Evolutionary conservation across 2,797 vertebrate genomes (phyloP).

Genomic region (Spea hammondii): DNA sequence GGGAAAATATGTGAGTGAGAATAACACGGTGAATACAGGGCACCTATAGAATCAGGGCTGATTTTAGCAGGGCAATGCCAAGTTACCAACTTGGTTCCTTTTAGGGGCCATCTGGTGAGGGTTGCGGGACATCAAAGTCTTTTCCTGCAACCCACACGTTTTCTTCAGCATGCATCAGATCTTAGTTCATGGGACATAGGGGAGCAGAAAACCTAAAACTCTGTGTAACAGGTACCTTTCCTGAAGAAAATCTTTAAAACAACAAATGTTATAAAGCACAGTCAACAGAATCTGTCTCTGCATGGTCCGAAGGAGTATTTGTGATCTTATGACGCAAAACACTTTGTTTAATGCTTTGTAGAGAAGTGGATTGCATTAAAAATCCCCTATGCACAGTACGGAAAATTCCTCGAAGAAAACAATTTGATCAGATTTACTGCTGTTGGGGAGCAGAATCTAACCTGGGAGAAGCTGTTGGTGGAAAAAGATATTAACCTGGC

Average conservation of each 20-base stretch:
- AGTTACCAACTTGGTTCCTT: background rate
- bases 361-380: slow-evolving; percentile 63
- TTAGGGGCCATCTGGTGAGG: background rate
- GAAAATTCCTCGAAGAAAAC: slow-evolving; percentile 63
- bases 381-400: slow-evolving; percentile 67
- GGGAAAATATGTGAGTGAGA: too few relatives aligned
- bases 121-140: too few relatives aligned
- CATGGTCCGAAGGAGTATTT: background rate
- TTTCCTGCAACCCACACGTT: too few relatives aligned
- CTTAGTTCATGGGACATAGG: too few relatives aligned
- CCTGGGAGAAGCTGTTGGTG: slow-evolving; percentile 63
- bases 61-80: background rate
- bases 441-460: slow-evolving; percentile 61
- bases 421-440: slow-evolving; percentile 68
- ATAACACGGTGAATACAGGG: too few relatives aligned
- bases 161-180: too few relatives aligned
- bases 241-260: too few relatives aligned
- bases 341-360: slow-evolving; percentile 47
- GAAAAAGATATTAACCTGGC: slow-evolving; percentile 69
- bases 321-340: background rate
- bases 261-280: background rate
- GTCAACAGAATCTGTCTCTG: background rate
- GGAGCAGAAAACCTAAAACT: too few relatives aligned
- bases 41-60: too few relatives aligned
- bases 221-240: too few relatives aligned